phyloP scores from a whole-genome alignment of 2,797 vertebrate genomes.

The Melanotaenia boesemani region DNA sequence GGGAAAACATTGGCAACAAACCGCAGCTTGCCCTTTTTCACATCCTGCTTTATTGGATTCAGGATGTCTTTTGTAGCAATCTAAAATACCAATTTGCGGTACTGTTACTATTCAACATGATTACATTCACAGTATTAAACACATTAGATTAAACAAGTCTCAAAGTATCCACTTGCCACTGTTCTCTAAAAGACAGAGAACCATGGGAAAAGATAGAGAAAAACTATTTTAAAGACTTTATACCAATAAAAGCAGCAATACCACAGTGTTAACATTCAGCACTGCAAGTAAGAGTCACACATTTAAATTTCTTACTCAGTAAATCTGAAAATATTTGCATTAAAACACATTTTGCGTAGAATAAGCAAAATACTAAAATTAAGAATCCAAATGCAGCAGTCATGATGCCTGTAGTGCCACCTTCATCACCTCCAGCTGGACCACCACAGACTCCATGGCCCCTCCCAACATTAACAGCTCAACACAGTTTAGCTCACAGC shows the following conservation, averaged over 20 bases:
- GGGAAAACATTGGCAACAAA: constrained; percentile 96
- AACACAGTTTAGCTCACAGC: background rate
- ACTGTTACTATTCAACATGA: constrained; percentile 8
- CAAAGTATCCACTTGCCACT: background rate
- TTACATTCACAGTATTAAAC: background rate
- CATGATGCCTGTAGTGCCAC: background rate
- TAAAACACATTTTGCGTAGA: background rate
- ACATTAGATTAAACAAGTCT: background rate
- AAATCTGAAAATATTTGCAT: background rate
- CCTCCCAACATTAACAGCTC: background rate
- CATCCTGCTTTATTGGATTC: constrained; percentile 97
- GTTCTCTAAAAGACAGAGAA: background rate
- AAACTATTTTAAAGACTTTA: background rate
- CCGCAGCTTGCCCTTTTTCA: constrained; percentile 95
- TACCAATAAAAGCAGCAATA: background rate
- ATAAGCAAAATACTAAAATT: too few species aligned
- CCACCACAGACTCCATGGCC: background rate
- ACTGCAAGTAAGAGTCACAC: background rate
- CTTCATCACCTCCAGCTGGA: background rate
- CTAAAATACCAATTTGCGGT: constrained; percentile 73
- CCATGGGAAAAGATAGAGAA: background rate
- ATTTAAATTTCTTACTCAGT: background rate
- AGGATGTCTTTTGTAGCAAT: constrained; percentile 95
- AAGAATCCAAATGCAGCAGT: background rate
- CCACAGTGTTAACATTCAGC: background rate